Evolutionary conservation across 1,140 invertebrate genomes (phyloP).

Genomic region (Bursaphelenchus mucronatus): DNA sequence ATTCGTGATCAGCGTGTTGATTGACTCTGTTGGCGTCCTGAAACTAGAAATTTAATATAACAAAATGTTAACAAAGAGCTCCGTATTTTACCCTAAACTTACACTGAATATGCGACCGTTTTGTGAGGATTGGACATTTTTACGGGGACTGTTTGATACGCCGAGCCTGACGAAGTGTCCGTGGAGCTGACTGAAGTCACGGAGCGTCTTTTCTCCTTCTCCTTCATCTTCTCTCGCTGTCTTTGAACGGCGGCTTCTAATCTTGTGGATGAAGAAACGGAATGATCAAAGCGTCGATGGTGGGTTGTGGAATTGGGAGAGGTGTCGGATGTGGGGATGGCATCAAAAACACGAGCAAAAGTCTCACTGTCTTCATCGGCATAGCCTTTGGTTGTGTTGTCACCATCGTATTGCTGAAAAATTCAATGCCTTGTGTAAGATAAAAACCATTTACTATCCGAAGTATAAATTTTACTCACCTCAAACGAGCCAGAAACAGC

Average conservation of each 20-base stretch:
- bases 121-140: neutral
- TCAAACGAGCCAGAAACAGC: slow-evolving; percentile 20
- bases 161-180: slow-evolving; percentile 4
- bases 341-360: neutral
- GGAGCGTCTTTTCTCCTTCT: slow-evolving; percentile 13
- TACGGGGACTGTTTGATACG: slow-evolving; percentile 10
- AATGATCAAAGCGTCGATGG: slow-evolving; percentile 21
- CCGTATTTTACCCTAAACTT: slow-evolving; percentile 3
- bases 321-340: slow-evolving; percentile 17
- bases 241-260: slow-evolving; percentile 33
- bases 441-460: slow-evolving; percentile 13
- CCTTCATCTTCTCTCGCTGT: slow-evolving; percentile 27
- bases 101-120: slow-evolving; percentile 10
- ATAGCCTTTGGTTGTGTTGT: slow-evolving; percentile 24
- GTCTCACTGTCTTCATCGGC: slow-evolving; percentile 23
- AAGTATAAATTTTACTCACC: slow-evolving; percentile 28
- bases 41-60: neutral
- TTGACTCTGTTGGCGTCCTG: slow-evolving; percentile 2
- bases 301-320: neutral
- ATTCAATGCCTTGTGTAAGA: neutral
- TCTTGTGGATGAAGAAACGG: slow-evolving; percentile 28
- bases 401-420: slow-evolving; percentile 39
- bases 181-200: neutral
- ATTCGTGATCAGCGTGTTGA: slow-evolving; percentile 6
- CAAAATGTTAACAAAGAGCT: neutral